These are phyloP conservation scores for Probaryconus sp. DNA, from an alignment of 1,140 invertebrate species.

Conservation along the genomic window DNA sequence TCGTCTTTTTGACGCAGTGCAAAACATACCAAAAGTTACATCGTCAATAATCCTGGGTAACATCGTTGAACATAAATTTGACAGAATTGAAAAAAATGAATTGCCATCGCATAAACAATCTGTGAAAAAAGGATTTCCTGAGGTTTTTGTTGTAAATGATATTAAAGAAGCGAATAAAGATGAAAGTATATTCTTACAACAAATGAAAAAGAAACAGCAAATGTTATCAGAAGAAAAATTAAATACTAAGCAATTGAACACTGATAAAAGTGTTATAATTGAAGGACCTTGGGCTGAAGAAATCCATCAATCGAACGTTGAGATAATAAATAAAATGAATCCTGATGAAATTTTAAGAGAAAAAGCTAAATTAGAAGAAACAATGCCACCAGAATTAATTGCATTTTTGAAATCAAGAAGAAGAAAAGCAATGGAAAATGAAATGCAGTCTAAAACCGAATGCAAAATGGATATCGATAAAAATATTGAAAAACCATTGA, in stretches of 20 bases:
- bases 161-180: slow-evolving; percentile 11
- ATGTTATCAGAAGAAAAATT: background rate
- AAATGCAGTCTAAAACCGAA: too few relatives aligned
- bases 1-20: slow-evolving; percentile 74
- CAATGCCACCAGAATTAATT: slow-evolving; percentile 83
- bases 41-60: slow-evolving; percentile 79
- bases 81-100: slow-evolving; percentile 61
- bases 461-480: slow-evolving; percentile 16
- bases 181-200: slow-evolving; percentile 65
- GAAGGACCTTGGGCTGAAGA: slow-evolving; percentile 65
- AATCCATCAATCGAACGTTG: slow-evolving; percentile 87
- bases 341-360: slow-evolving; percentile 87
- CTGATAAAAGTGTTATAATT: slow-evolving; percentile 29
- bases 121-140: slow-evolving; percentile 64
- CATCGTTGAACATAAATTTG: slow-evolving; percentile 80
- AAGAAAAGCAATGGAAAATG: slow-evolving; percentile 49
- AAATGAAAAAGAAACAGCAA: slow-evolving; percentile 28
- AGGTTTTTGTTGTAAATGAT: slow-evolving; percentile 61
- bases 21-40: slow-evolving; percentile 76
- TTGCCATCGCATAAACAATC: slow-evolving; percentile 4
- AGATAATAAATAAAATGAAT: slow-evolving; percentile 83
- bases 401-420: slow-evolving; percentile 82
- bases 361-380: slow-evolving; percentile 82
- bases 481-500: slow-evolving; percentile 19
- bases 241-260: background rate